Percentiles rank a stretch among this genome's conserved stretches.
These are phyloP conservation scores for Tuta absoluta DNA, from an alignment of 2,888 invertebrate genomes.

Conservation along the genomic window DNA sequence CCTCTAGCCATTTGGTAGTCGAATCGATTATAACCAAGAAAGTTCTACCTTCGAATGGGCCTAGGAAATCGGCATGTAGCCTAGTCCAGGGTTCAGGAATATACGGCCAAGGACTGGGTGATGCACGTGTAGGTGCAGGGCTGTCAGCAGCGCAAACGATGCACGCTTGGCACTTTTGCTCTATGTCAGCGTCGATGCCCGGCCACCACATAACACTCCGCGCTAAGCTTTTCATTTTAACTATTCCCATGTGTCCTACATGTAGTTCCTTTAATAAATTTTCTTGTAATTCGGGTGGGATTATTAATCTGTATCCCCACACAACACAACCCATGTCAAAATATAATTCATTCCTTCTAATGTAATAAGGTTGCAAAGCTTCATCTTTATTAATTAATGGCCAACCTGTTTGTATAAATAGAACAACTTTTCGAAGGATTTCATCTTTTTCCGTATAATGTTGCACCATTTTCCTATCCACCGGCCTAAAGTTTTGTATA, in stretches of 20 bases:
- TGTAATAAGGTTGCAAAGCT: background rate
- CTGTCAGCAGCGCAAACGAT: constrained; percentile 8
- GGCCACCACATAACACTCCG: background rate
- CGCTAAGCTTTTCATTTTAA: background rate
- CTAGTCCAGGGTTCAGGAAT: background rate
- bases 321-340: background rate
- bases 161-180: too few relatives aligned
- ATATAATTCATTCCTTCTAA: background rate
- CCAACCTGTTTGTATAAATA: constrained; percentile 4
- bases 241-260: background rate
- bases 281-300: background rate
- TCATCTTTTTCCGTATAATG: background rate
- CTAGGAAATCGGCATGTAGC: constrained; percentile 13
- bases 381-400: background rate
- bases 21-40: background rate
- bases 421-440: background rate
- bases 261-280: background rate
- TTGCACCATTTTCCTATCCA: background rate
- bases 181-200: too few relatives aligned
- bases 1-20: background rate
- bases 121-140: background rate
- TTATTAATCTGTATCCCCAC: background rate
- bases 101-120: constrained; percentile 1
- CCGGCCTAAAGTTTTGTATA: background rate
- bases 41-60: constrained; percentile 1